A percentile compares a stretch with the other conserved stretches of the same genome.
phyloP scores from a whole-genome alignment of 2,888 invertebrate genomes.

The Ommatoiulus sabulosus region DNA sequence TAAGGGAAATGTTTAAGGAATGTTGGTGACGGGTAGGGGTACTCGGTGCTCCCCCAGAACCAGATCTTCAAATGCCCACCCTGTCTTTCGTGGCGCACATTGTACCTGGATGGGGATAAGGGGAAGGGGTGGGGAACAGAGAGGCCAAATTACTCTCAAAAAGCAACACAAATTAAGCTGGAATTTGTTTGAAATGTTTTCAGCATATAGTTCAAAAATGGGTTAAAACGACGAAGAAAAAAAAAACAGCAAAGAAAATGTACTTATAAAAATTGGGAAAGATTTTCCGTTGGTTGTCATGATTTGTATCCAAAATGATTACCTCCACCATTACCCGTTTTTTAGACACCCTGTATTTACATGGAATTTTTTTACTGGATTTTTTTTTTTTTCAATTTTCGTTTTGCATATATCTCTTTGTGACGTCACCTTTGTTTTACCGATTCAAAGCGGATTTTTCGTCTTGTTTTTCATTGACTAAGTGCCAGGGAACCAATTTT shows the following conservation, averaged over 20 bases:
- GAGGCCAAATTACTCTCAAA: neutral
- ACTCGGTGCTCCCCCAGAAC: neutral
- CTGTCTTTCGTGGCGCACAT: constrained; percentile 53
- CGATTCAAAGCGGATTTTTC: neutral
- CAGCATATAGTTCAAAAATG: constrained; percentile 22
- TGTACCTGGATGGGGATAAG: constrained; percentile 47
- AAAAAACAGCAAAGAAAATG: neutral
- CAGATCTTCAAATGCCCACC: constrained; percentile 52
- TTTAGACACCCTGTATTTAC: constrained; percentile 31
- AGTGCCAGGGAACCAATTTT: constrained; percentile 2
- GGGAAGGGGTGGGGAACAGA: neutral
- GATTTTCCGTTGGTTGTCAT: constrained; percentile 19
- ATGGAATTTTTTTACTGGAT: constrained; percentile 17
- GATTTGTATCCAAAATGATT: neutral
- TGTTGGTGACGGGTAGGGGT: neutral
- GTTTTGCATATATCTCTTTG: constrained; percentile 4
- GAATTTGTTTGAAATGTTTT: neutral
- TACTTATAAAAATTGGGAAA: constrained; percentile 16
- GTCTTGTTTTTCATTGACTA: constrained; percentile 21
- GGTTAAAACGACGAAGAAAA: neutral
- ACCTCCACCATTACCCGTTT: neutral
- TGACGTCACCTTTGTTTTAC: constrained; percentile 10
- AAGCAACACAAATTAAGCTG: constrained; percentile 11
- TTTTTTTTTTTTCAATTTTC: neutral
- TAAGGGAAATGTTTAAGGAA: constrained; percentile 40